Conservation (phyloP, 2,888 invertebrate species). For the Oxyscelio sp. region DNA sequence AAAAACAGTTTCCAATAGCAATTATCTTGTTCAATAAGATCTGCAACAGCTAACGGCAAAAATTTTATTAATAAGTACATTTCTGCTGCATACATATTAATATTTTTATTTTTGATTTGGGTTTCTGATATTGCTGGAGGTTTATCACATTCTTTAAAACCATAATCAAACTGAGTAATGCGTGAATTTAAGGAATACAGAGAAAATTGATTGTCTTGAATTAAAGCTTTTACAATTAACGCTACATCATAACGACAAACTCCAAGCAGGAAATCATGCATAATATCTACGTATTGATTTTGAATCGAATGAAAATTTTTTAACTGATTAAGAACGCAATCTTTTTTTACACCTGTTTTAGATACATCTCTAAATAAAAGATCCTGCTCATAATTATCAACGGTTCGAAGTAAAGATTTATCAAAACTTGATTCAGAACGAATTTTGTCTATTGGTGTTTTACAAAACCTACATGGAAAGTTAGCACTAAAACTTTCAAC, state of each 20-base stretch:
- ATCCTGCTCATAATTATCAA: conserved; percentile 1
- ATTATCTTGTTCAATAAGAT: conserved; percentile 41
- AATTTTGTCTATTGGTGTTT: background rate
- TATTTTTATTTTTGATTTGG: conserved; percentile 38
- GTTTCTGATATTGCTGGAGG: conserved; percentile 53
- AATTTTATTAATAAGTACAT: conserved; percentile 49
- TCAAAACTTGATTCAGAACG: background rate
- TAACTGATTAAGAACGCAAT: conserved; percentile 60
- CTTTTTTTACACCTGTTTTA: conserved; percentile 41
- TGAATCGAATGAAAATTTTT: conserved; percentile 49
- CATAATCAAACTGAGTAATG: conserved; percentile 60
- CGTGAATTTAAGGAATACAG: conserved; percentile 43
- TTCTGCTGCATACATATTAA: conserved; percentile 67
- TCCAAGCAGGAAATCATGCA: conserved; percentile 64
- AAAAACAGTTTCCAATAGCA: conserved; percentile 58
- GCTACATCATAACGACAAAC: conserved; percentile 55
- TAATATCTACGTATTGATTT: conserved; percentile 62
- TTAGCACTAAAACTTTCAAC: conserved; percentile 64
- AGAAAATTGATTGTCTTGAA: conserved; percentile 35
- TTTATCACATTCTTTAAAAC: conserved; percentile 49
- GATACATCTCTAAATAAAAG: background rate
- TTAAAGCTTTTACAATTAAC: conserved; percentile 46
- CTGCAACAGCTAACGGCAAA: conserved; percentile 60
- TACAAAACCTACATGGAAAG: conserved; percentile 60
- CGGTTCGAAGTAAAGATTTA: background rate